Base-by-base conservation (phyloP, 2,888 invertebrate genomes). In the Eutolmus rufibarbis region DNA sequence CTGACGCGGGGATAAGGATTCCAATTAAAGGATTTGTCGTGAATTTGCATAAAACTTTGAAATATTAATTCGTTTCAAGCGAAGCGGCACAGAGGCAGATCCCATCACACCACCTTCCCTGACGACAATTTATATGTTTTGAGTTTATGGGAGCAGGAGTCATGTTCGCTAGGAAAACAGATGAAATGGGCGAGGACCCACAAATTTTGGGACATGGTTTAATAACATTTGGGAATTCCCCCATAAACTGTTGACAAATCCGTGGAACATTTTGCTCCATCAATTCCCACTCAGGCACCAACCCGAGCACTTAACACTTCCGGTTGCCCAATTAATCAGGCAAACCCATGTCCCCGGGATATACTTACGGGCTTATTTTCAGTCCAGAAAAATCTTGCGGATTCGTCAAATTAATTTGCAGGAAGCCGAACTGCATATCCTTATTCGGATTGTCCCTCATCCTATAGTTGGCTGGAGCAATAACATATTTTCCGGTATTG, bases 351-450 rank as follows among this genome's bases (percentile, higher is more conserved):
- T 28, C 66, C 28, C 66, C 12, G n/a, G 8, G 23, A 87, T 91
- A 87, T 91, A 95, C 96, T 95, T 93, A 97, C 96, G 97, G 97
- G 84, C 96, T 95, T 89, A 96, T 94, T 5, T 94, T 91, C 78
- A 96, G 92, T 57, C 95, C 95, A 78, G 94, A 94, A 90, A 94
- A 95, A 77, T 94, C 94, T 88, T 94, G 94, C 0, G 97, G 96
- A 78, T 96, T 95, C 0, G 97, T 97, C 88, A 98, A 93, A 92
- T 97, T 98, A 87, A 98, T 97, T 92, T 96, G 97, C 82, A 97
- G 93, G 90, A 97, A 97, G 66, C 97, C 98, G 91, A 97, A 97
- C 91, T 96, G 95, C 93, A 97, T 94, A 90, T 97, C 96, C 74
- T 93, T 94, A 82, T 95, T 94, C 46, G 94, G 93, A 90, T 97